Conservation (phyloP, 1,140 invertebrate species). For the Drosophila elegans region DNA sequence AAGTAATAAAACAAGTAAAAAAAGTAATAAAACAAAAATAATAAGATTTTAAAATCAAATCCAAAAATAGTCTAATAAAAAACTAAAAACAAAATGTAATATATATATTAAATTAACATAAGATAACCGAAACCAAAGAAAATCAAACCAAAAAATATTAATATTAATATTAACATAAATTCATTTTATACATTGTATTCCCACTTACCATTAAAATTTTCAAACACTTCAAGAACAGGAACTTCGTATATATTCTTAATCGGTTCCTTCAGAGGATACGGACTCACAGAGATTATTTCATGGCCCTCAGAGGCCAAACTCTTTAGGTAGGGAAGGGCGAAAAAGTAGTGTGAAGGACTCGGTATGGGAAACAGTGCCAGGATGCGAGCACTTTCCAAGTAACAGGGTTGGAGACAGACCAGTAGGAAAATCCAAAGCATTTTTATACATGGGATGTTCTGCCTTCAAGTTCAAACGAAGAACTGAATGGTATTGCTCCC, state of each 20-base stretch:
- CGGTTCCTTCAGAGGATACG: slow-evolving; percentile 15
- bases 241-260: slow-evolving; percentile 12
- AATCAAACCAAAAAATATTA: no score
- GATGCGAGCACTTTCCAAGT: slow-evolving; percentile 16
- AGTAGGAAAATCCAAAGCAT: not conserved
- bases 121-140: no score
- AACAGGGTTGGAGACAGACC: not conserved
- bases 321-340: slow-evolving; percentile 26
- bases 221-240: slow-evolving; percentile 17
- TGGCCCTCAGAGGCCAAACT: slow-evolving; percentile 21
- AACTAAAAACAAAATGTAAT: accelerated
- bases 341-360: slow-evolving; percentile 35
- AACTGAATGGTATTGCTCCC: not conserved
- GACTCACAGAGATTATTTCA: slow-evolving; percentile 21
- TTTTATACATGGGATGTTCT: not conserved
- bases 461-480: not conserved
- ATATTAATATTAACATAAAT: no score
- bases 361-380: slow-evolving; percentile 32
- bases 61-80: no score
- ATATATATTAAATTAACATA: no score
- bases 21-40: no score
- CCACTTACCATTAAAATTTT: slow-evolving; percentile 15
- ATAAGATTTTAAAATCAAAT: no score
- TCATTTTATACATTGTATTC: no score
- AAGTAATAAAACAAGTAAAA: no score